Conservation (phyloP, 1,140 invertebrate species). For the Helicoverpa zea region DNA sequence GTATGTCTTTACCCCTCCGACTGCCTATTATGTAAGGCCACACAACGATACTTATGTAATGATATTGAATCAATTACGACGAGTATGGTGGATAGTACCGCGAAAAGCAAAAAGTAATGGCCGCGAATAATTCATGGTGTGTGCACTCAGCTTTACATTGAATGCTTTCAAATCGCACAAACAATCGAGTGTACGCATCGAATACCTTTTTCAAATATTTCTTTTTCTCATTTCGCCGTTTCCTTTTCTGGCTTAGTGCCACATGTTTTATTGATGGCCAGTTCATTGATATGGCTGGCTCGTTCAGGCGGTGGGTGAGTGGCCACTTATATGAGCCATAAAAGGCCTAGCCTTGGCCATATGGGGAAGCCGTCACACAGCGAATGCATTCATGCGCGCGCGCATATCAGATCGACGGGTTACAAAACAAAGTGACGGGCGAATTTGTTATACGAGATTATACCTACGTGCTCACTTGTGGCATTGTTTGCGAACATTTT, state of each 20-base stretch:
- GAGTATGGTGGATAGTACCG: constrained; percentile 62
- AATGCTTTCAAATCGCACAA: constrained; percentile 82
- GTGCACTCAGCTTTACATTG: constrained; percentile 78
- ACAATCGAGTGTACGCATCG: constrained; percentile 80
- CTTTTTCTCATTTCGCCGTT: constrained; percentile 85
- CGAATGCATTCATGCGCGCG: constrained; percentile 84
- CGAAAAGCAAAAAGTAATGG: constrained; percentile 67
- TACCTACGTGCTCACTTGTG: constrained; percentile 48
- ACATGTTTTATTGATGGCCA: constrained; percentile 86
- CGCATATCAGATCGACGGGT: constrained; percentile 80
- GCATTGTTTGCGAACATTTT: constrained; percentile 37
- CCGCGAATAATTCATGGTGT: constrained; percentile 78
- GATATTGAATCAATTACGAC: constrained; percentile 73
- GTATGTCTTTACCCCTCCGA: constrained; percentile 38
- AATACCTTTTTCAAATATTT: constrained; percentile 84
- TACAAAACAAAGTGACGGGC: constrained; percentile 79
- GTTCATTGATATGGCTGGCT: constrained; percentile 86
- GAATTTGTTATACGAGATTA: constrained; percentile 70
- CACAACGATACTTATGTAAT: constrained; percentile 76
- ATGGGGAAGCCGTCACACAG: constrained; percentile 82
- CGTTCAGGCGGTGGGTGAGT: constrained; percentile 85
- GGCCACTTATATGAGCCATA: constrained; percentile 85
- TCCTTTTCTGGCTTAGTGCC: constrained; percentile 84
- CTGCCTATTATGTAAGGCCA: constrained; percentile 60
- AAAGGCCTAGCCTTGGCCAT: constrained; percentile 84